A percentile compares a stretch with the other conserved stretches of the same genome.
Conservation (phyloP, 2,113 vertebrate genomes). For the Oriolus oriolus region DNA sequence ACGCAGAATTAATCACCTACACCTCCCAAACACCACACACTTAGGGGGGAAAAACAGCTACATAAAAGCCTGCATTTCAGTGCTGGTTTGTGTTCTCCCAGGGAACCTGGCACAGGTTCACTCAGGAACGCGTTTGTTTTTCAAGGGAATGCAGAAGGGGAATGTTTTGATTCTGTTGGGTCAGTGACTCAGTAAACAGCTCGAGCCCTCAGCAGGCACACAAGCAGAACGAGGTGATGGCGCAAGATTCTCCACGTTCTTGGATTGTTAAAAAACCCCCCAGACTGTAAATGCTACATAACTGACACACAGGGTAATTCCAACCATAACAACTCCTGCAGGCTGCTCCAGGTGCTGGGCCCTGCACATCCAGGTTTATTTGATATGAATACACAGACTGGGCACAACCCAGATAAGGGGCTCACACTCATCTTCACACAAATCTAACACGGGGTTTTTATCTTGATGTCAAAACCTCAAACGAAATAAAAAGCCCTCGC, state of each 20-base stretch:
- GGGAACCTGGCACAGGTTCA: background rate
- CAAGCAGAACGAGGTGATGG: background rate
- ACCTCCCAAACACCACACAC: background rate
- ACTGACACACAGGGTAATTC: background rate
- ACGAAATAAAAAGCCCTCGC: background rate
- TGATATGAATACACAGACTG: background rate
- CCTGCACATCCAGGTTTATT: background rate
- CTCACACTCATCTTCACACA: background rate
- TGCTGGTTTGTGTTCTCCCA: background rate
- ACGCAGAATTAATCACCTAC: background rate
- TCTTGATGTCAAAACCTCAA: background rate
- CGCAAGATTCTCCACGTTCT: background rate
- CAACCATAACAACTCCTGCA: rapidly evolving
- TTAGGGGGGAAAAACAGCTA: background rate
- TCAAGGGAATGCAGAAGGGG: background rate
- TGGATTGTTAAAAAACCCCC: background rate
- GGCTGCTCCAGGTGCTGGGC: background rate
- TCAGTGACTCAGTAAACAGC: background rate
- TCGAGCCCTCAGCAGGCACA: background rate
- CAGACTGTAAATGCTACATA: background rate
- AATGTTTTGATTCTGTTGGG: background rate
- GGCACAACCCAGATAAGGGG: background rate
- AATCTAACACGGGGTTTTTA: rapidly evolving
- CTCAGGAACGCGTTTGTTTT: background rate
- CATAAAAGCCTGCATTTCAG: background rate